Evolutionary conservation across 2,797 vertebrate genomes (phyloP), one percentile per base, ranked within the genome.

Genomic region (Sciurus carolinensis): DNA sequence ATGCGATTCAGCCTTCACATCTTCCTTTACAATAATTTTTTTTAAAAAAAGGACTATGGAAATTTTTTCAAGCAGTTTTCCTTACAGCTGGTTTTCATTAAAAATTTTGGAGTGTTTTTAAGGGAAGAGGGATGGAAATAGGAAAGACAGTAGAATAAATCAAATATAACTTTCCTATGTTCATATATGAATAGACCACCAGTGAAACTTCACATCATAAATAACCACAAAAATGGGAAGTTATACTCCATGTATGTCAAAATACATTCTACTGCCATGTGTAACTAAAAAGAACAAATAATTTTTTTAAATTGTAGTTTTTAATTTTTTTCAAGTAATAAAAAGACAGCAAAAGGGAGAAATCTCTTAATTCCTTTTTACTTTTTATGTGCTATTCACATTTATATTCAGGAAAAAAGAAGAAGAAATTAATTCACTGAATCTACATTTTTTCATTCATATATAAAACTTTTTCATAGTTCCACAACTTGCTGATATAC

Each of bases 71-170:
- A 82, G 57, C 1, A 66, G 0, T 81, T 87, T 88, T 92, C 18
- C 69, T 83, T 96, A 82, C 86, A 76, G 81, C 26, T 90, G 11
- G 15, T 9, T 95, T 96, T 93, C 33, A 59, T 67, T 95, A 57
- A 77, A 83, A 92, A 66, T 64, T 33, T n/a, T 44, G 12, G 9
- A 86, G 7, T 57, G 14, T 62, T 57, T 82, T 89, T 85, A 59
- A 20, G 54, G 7, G 54, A 57, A 57, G 54, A 7, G 54, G 20
- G 20, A 57, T 57, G 20, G 54, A 18, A 57, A 57, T 22, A 57
- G 54, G 20, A 57, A 22, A 57, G 14, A 18, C 54, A 57, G 54
- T 57, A 57, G 54, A 57, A 57, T 57, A 20, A 57, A 22, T 22
- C 54, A 57, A 7, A 57, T 20, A 57, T 57, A 22, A 7, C 18